Conservation (phyloP, 2,888 invertebrate genomes). For the Drosophila prostipennis region DNA sequence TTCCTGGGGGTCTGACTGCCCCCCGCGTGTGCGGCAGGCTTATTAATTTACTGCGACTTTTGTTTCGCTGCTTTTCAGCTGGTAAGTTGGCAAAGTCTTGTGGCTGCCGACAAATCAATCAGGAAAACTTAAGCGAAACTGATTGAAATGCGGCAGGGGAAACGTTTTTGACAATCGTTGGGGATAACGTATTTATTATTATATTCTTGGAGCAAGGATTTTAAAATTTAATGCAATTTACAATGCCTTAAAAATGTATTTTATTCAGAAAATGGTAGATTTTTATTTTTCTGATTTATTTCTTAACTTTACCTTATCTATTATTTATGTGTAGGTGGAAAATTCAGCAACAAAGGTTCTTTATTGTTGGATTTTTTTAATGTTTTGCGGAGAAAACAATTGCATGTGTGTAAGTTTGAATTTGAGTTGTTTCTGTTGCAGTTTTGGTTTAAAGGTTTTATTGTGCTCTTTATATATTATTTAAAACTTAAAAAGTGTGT, state of each 20-base stretch:
- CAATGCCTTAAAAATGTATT: not conserved
- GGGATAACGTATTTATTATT: conserved; percentile 3
- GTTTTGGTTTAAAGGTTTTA: not conserved
- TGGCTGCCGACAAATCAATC: conserved; percentile 37
- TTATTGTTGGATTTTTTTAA: not conserved
- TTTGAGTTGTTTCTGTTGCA: not conserved
- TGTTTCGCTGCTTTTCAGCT: conserved; percentile 26
- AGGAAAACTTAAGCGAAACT: conserved; percentile 10
- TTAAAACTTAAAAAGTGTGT: not conserved
- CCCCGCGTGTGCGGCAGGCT: conserved; percentile 29
- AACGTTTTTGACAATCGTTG: conserved; percentile 1
- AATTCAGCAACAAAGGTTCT: not conserved
- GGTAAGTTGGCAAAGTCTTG: conserved; percentile 11
- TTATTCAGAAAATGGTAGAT: not conserved
- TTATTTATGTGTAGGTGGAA: not conserved
- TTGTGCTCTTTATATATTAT: not conserved
- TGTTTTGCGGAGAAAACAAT: not conserved
- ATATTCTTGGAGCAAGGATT: not conserved
- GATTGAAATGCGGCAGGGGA: conserved; percentile 13
- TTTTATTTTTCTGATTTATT: not conserved
- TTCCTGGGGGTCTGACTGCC: not conserved
- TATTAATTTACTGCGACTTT: conserved; percentile 43
- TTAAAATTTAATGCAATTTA: not conserved
- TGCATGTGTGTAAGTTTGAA: too few species aligned
- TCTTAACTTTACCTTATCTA: not conserved